Conservation (phyloP, 92 coral and sea anemone species). For the Scolanthus callimorphus region DNA sequence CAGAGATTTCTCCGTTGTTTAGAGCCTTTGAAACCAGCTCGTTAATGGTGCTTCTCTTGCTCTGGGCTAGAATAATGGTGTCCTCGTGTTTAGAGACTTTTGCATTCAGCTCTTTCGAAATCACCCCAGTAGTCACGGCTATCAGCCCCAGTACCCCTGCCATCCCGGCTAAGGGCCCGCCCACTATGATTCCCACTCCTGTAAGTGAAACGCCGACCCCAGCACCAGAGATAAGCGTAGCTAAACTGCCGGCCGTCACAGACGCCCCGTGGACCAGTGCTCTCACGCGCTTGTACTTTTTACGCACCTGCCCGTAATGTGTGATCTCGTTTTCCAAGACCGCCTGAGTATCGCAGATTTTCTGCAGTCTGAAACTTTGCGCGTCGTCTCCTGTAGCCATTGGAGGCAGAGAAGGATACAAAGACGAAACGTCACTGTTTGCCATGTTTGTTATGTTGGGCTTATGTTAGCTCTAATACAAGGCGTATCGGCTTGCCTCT, state of each 20-base stretch:
- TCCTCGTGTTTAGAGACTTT: conserved; percentile 19
- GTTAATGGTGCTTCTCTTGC: too few relatives aligned
- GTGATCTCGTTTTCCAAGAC: conserved; percentile 13
- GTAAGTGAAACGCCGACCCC: too few relatives aligned
- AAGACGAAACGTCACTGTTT: conserved; percentile 6
- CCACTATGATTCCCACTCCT: too few relatives aligned
- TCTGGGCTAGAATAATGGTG: conserved; percentile 15
- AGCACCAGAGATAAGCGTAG: too few relatives aligned
- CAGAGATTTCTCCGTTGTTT: too few relatives aligned
- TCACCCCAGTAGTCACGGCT: too few relatives aligned
- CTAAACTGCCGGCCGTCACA: too few relatives aligned
- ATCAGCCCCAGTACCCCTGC: conserved; percentile 9
- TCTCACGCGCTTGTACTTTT: conserved; percentile 27
- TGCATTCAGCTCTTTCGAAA: too few relatives aligned
- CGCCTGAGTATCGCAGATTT: conserved; percentile 23
- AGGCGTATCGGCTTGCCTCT: conserved; percentile 6
- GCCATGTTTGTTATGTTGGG: conserved; percentile 2
- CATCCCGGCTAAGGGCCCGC: conserved; percentile 11
- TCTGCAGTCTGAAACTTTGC: conserved; percentile 25
- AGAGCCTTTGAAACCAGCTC: too few relatives aligned
- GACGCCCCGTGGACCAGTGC: too few relatives aligned
- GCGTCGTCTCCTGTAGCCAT: background rate
- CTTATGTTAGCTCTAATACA: conserved; percentile 20
- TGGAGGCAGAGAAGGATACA: too few relatives aligned
- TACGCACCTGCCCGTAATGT: conserved; percentile 11